phyloP scores from a whole-genome alignment of 1,140 invertebrate genomes.

The Aphelenchoides fujianensis region DNA sequence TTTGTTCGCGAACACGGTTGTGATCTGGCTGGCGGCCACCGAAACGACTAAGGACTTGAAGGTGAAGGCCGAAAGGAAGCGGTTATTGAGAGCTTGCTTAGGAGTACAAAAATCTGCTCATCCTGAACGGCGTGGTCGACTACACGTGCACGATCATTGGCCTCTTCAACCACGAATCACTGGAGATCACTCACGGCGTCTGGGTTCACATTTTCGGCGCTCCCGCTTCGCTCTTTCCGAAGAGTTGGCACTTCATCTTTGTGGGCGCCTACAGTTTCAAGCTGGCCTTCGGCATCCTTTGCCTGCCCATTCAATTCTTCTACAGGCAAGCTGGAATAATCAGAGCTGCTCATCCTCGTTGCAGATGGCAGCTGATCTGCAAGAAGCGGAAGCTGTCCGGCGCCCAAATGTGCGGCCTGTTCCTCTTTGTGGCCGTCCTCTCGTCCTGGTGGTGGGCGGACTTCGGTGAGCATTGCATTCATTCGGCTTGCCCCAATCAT shows the following conservation, averaged over 20 bases:
- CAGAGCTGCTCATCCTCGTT: not conserved
- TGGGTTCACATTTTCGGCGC: not conserved
- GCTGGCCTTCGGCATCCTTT: not conserved
- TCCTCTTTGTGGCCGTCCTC: not conserved
- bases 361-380: not conserved
- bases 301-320: not conserved
- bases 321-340: not conserved
- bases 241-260: not conserved
- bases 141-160: constrained; percentile 5
- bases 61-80: not conserved
- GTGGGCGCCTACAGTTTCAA: not conserved
- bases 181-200: not conserved
- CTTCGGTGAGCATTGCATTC: not conserved
- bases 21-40: not conserved
- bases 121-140: constrained; percentile 6
- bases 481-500: not conserved
- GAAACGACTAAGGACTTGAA: constrained; percentile 8
- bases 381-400: not conserved
- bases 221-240: not conserved
- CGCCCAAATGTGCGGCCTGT: not conserved
- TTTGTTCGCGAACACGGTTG: not conserved
- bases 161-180: not conserved
- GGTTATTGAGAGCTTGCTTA: not conserved
- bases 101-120: not conserved
- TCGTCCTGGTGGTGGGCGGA: not conserved